Evolutionary conservation across 1,140 invertebrate species (phyloP), one percentile per base, ranked within the genome.

Genomic region (Drosophila punjabiensis): DNA sequence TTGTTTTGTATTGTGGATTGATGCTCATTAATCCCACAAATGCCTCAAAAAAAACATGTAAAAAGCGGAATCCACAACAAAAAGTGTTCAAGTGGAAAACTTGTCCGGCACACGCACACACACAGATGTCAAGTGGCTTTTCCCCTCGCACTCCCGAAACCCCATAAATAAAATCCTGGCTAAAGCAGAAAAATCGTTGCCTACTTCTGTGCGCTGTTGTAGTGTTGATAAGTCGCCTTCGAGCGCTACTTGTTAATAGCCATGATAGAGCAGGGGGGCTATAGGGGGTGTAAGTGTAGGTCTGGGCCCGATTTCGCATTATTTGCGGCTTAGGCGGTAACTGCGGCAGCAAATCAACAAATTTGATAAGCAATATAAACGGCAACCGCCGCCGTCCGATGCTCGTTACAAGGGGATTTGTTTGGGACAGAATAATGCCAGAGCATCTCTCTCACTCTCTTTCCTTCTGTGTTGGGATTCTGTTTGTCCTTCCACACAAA

Each of bases 281-380:
- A 33, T 55, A 32, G 47, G 24, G 35, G 30, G 8, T 3, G 37
- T 24, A 3, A 52, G 50, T 0, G 8, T 0, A 43, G 16, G 48
- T 13, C 16, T 8, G 14, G 43, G n/a, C 65, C 60, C 45, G 63
- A 67, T 76, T 76, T 65, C 75, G 85, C 82, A 88, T 88, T 88
- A 88, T 85, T 88, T 88, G 85, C 86, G 86, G 85, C 85, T 88
- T 88, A 90, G 70, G 64, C 52, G 74, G 55, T 66, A 76, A 62
- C 86, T 89, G 78, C 39, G 81, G 81, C 85, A 81, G 79, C 82
- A 89, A 89, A 89, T 89, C 85, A 89, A 90, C 86, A 90, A 89
- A 89, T 89, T 89, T 89, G 85, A 89, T 89, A 89, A 89, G 85
- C 82, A 89, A 89, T 82, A 88, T 81, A 88, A 88, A 89, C 81